phyloP scores from a whole-genome alignment of 2,888 invertebrate genomes.

The Pristionchus japonicus region DNA sequence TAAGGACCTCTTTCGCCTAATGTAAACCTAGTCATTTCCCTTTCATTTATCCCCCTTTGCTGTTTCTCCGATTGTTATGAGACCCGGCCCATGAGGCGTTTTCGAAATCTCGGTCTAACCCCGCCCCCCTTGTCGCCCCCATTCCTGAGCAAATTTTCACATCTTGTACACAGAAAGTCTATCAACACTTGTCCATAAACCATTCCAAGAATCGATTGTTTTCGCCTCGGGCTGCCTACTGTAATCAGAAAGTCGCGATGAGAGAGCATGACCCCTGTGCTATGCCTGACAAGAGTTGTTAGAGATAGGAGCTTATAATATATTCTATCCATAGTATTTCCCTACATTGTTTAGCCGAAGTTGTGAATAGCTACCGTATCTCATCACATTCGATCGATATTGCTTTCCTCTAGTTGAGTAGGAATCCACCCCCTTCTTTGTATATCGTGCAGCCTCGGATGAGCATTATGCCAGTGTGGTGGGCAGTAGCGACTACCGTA shows the following conservation, averaged over 20 bases:
- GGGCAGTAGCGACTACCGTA: neutral
- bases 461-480: neutral
- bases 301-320: constrained; percentile 29
- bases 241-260: neutral
- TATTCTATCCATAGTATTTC: constrained; percentile 12
- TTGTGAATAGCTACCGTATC: constrained; percentile 13
- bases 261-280: constrained; percentile 33
- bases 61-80: neutral
- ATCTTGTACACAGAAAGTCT: constrained; percentile 33
- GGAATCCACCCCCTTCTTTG: constrained; percentile 25
- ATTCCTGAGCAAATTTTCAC: constrained; percentile 39
- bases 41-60: neutral
- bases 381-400: constrained; percentile 10
- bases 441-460: constrained; percentile 6
- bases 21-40: constrained; percentile 23
- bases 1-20: neutral
- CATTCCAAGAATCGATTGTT: constrained; percentile 34
- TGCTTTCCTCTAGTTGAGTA: constrained; percentile 32
- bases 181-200: constrained; percentile 37
- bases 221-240: neutral
- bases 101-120: neutral
- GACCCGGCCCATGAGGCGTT: neutral
- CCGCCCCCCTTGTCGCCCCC: neutral
- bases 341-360: neutral
- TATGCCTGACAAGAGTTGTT: neutral